A percentile compares a stretch with the other conserved stretches of the same genome.
Evolutionary conservation across 2,888 invertebrate genomes (phyloP).

Genomic region (Elegia similella): DNA sequence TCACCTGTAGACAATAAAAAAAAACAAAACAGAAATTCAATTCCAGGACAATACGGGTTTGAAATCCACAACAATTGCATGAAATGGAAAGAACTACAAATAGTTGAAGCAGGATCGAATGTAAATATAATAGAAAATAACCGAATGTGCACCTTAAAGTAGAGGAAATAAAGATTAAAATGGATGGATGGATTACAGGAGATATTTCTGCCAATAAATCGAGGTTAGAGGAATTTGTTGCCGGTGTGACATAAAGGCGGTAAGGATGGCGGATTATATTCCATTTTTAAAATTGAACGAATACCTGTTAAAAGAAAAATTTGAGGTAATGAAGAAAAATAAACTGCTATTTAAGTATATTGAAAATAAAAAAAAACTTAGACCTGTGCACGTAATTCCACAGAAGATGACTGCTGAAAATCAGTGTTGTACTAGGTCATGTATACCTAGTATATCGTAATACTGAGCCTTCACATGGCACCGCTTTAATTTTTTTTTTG

Average conservation of each 20-base stretch:
- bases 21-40: constrained; percentile 19
- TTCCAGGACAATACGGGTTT: constrained; percentile 28
- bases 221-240: constrained; percentile 57
- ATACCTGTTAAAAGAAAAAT: too few relatives aligned
- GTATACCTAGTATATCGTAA: too few relatives aligned
- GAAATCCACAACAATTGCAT: constrained; percentile 29
- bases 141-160: constrained; percentile 26
- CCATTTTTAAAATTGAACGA: too few relatives aligned
- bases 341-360: too few relatives aligned
- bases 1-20: neutral
- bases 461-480: too few relatives aligned
- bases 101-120: constrained; percentile 24
- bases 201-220: constrained; percentile 52
- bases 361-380: too few relatives aligned
- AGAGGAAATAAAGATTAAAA: constrained; percentile 22
- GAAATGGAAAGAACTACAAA: constrained; percentile 20
- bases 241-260: constrained; percentile 38
- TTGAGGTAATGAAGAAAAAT: too few relatives aligned
- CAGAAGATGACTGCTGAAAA: too few relatives aligned
- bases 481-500: too few relatives aligned
- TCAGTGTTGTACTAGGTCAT: too few relatives aligned
- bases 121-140: constrained; percentile 24
- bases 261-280: neutral
- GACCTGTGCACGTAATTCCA: too few relatives aligned
- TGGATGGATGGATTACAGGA: constrained; percentile 22